Percentiles rank a stretch among this genome's conserved stretches.
phyloP scores from a whole-genome alignment of 2,113 vertebrate species.

The Natator depressus region DNA sequence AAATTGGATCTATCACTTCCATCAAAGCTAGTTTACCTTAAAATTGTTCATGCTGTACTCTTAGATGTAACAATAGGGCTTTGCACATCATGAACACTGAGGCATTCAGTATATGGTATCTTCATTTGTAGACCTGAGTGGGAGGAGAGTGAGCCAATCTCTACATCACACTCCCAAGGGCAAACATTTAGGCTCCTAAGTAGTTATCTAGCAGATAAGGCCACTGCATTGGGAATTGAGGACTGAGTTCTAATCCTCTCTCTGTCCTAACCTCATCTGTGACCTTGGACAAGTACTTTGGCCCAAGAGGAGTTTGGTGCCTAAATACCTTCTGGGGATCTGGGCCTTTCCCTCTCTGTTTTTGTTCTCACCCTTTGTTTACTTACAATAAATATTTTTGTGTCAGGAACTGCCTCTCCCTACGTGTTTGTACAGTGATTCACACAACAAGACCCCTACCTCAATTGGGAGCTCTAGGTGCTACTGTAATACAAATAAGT shows the following conservation, averaged over 20 bases:
- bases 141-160: fast-evolving
- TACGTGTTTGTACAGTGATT: background rate
- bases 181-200: too few species aligned
- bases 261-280: background rate
- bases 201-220: background rate
- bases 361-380: background rate
- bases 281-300: background rate
- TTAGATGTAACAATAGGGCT: background rate
- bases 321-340: too few species aligned
- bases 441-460: background rate
- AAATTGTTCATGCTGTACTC: background rate
- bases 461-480: background rate
- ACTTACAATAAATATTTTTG: background rate
- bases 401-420: background rate
- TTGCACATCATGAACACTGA: background rate
- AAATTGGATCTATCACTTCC: background rate
- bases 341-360: background rate
- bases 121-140: background rate
- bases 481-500: background rate
- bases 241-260: background rate
- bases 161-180: background rate
- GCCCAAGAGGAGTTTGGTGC: too few species aligned
- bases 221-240: background rate
- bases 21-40: background rate
- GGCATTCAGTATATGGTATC: fast-evolving